Conservation (phyloP, 2,113 vertebrate species). For the Odobenus rosmarus region DNA sequence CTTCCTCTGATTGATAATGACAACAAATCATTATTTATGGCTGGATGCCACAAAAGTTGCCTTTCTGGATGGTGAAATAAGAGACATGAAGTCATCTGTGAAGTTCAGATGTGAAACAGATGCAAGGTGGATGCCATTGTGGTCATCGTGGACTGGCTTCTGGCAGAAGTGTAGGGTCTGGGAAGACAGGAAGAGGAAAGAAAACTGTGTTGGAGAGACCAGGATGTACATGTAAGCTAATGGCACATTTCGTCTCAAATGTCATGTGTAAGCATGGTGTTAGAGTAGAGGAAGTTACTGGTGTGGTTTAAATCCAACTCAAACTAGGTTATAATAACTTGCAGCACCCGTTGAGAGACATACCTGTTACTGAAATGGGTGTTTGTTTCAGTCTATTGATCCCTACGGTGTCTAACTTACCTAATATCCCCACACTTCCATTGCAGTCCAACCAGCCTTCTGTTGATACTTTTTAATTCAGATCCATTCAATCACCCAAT, state of each 20-base stretch:
- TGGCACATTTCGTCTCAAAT: not conserved
- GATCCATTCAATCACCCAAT: slow-evolving; percentile 26
- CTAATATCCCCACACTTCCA: not conserved
- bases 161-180: not conserved
- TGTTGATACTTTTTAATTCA: not conserved
- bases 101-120: slow-evolving; percentile 10
- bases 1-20: slow-evolving; percentile 43
- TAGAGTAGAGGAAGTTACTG: not conserved
- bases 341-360: not conserved
- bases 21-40: not conserved
- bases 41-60: not conserved
- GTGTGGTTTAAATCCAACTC: not conserved
- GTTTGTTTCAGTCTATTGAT: not conserved
- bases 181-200: not conserved
- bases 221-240: not conserved
- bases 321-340: not conserved
- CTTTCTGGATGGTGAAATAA: not conserved
- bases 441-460: not conserved
- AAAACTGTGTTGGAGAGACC: not conserved
- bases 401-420: not conserved
- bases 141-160: not conserved
- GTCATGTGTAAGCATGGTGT: not conserved
- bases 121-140: not conserved
- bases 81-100: not conserved
- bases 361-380: not conserved